A percentile compares a stretch with the other conserved stretches of the same genome.
Evolutionary conservation across 2,113 vertebrate genomes (phyloP).

Genomic region (Solea solea): DNA sequence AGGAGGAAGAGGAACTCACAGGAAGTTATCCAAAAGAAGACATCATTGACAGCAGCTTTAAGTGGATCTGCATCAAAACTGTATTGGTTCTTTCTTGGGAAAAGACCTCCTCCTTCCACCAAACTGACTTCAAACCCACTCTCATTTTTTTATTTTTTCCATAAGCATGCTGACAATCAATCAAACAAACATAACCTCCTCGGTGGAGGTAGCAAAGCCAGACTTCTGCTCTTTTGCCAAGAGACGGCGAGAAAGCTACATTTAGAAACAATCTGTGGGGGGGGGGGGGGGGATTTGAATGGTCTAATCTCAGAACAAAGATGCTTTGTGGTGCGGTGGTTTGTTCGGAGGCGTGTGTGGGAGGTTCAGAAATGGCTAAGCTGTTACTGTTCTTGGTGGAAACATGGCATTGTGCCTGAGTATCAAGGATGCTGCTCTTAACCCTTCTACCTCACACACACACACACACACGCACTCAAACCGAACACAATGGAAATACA

Average conservation of each 20-base stretch:
- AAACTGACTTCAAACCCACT: neutral
- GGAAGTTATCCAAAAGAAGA: too few relatives aligned
- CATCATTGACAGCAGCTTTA: too few relatives aligned
- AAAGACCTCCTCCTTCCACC: neutral
- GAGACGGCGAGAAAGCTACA: constrained; percentile 29
- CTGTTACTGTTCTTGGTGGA: constrained; percentile 59
- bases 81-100: neutral
- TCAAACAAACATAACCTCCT: neutral
- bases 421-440: constrained; percentile 43
- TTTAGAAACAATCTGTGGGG: constrained; percentile 46
- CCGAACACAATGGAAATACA: constrained; percentile 9
- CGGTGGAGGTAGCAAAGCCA: neutral
- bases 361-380: constrained; percentile 72
- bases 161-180: neutral
- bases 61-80: too few relatives aligned
- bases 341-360: constrained; percentile 59
- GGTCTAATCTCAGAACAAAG: constrained; percentile 64
- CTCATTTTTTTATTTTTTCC: neutral
- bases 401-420: constrained; percentile 59
- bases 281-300: constrained; percentile 65
- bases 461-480: neutral
- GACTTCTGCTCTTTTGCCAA: constrained; percentile 8
- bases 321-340: constrained; percentile 55
- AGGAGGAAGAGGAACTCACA: too few relatives aligned
- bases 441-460: constrained; percentile 20